Base-by-base conservation (phyloP, 2,888 invertebrate species). In the Xestia rhomboidea region DNA sequence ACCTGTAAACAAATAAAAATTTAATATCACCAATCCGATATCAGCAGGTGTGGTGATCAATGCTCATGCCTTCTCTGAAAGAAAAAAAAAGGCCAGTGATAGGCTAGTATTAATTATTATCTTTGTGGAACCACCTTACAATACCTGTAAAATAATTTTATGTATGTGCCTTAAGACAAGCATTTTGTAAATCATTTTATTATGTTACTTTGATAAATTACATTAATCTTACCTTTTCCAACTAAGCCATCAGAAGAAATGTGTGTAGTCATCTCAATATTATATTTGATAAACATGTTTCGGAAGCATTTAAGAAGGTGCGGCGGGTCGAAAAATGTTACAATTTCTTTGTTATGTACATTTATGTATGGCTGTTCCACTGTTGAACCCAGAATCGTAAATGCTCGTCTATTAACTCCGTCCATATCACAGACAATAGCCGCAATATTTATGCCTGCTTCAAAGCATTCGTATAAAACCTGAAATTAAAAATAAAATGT, bases 401-500 rank as follows among this genome's bases (percentile, higher is more conserved):
- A n/a, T n/a, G 66, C 44, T 66, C 66, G 44, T 66, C 66, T 44
- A 44, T 66, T 66, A 27, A 66, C 66, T 44, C 66, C 44, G 27
- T 66, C 66, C 66, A 66, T 66, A 66, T 66, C 66, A 66, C 66
- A 66, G 66, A 66, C 41, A 66, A 66, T 66, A 66, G 66, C 66
- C n/a, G n/a, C 66, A 66, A 66, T 27, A 66, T 66, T 44, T 66
- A 66, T 66, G 44, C 66, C 66, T 44, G 41, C 44, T 66, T 66
- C 44, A 66, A 66, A 44, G 41, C 44, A 66, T 63, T 63, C 34
- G 21, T 63, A 34, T 63, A 63, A 63, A 63, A 63, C 62, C 34
- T 63, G 62, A 63, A 63, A 63, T 63, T 34, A 21, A 63, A 63
- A 63, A 11, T 21, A 10, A 34, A 34, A 30, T 54, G 10, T 57